Evolutionary conservation across 2,797 vertebrate genomes (phyloP).

Genomic region (Alauda arvensis): DNA sequence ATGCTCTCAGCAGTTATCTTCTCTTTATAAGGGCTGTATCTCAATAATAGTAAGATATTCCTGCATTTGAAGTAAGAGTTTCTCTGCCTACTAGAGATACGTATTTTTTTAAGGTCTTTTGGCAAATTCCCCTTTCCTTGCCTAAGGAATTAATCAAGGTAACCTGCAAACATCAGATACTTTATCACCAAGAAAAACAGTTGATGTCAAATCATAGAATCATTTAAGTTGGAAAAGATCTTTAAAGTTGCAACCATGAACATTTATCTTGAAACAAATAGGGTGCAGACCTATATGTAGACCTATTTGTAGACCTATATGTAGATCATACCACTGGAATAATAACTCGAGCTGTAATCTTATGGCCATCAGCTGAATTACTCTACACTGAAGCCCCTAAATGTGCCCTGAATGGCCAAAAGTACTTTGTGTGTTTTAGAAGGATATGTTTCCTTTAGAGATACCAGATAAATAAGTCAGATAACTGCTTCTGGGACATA

Average conservation of each 20-base stretch:
- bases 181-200: background rate
- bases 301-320: too few relatives aligned
- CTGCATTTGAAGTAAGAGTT: background rate
- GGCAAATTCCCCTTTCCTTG: background rate
- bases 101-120: background rate
- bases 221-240: background rate
- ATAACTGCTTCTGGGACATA: background rate
- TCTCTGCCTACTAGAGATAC: background rate
- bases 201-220: background rate
- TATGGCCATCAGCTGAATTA: background rate
- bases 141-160: background rate
- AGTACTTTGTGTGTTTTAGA: background rate
- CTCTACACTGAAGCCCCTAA: background rate
- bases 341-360: accelerated
- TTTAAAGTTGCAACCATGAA: background rate
- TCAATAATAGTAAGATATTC: background rate
- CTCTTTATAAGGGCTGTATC: background rate
- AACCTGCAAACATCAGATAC: background rate
- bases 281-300: too few relatives aligned
- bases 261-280: background rate
- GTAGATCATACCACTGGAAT: background rate
- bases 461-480: background rate
- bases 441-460: background rate
- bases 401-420: background rate
- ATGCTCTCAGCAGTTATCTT: background rate